These are phyloP conservation scores for Hydra vulgaris DNA, from an alignment of 30 jellyfish, hydroid and myxozoan genomes.

Conservation along the genomic window DNA sequence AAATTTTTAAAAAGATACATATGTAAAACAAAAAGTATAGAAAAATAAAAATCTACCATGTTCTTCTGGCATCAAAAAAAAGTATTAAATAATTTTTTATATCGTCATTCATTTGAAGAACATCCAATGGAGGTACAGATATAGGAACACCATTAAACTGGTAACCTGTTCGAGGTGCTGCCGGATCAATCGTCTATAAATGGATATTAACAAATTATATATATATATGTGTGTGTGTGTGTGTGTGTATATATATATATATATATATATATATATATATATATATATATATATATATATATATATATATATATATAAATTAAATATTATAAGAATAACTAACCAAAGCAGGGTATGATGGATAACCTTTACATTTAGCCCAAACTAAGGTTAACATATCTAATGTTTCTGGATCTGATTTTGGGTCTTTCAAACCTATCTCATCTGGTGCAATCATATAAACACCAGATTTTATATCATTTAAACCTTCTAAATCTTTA, in stretches of 20 bases:
- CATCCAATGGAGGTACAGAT: conserved; percentile 95
- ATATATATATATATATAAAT: no score
- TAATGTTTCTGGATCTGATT: conserved; percentile 53
- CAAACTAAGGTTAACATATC: conserved; percentile 73
- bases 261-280: no score
- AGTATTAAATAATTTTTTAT: conserved; percentile 68
- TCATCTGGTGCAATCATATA: conserved; percentile 80
- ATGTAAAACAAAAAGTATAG: background rate
- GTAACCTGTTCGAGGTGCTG: conserved; percentile 90
- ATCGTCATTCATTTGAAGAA: conserved; percentile 76
- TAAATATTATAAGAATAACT: no score
- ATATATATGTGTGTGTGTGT: no score
- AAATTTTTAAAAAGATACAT: background rate
- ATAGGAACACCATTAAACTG: conserved; percentile 91
- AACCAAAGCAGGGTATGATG: conserved; percentile 99
- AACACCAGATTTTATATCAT: conserved; percentile 73
- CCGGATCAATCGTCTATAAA: conserved; percentile 87
- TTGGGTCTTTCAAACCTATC: conserved; percentile 62
- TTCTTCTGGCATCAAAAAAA: conserved; percentile 91
- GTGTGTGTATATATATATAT: no score
- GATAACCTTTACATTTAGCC: conserved; percentile 99
- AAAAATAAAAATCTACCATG: conserved; percentile 58
- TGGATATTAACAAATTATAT: background rate
- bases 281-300: no score
- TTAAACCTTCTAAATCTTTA: conserved; percentile 56